Base-by-base conservation (phyloP, 2,888 invertebrate species). In the Schizotus pectinicornis region DNA sequence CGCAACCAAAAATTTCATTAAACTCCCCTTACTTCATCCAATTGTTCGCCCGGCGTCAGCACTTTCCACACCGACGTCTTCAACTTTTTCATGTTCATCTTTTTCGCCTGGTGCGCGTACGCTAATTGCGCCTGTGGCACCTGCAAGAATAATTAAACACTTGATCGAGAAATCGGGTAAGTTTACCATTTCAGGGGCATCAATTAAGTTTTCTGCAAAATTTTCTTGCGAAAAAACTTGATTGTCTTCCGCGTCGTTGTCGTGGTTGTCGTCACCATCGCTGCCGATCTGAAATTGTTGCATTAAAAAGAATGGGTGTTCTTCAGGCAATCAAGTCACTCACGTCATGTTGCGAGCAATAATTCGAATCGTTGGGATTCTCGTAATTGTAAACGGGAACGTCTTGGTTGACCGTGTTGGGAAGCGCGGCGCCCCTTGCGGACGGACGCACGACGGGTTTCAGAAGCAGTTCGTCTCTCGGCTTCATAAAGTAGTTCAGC, bases 101-200 rank as follows among this genome's bases (percentile, higher is more conserved):
- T 91, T 74, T 95, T 95, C 3, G 95, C 92, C 52, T 88, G 85
- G 79, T 88, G 87, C 3, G 94, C 91, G 77, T 92, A 94, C 0
- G 88, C 86, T 59, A 95, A 89, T 70, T 88, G 85, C 42, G 88
- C 85, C 79, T 89, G 89, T 2, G 85, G 84, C 3, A 89, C 85
- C 79, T 22, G 5, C 22, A 22, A 22, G 5, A 22, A 22, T 22
- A 22, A 22, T 22, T 2, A 22, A 22, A 22, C 22, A 22, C 2
- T 22, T 22, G 5, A 3, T 22, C 22, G 22, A 22, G 5, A 22
- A 22, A 22, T 22, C 22, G 5, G 5, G 5, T 22, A 22, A 22
- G 5, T 3, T 22, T 22, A 22, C 22, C 5, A 84, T 84, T 59
- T 85, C 85, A 0, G 91, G 91, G 1, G 87, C 86, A 39, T 86